Base-by-base conservation (phyloP, 1,140 invertebrate species). In the Zaprionus gabonicus region DNA sequence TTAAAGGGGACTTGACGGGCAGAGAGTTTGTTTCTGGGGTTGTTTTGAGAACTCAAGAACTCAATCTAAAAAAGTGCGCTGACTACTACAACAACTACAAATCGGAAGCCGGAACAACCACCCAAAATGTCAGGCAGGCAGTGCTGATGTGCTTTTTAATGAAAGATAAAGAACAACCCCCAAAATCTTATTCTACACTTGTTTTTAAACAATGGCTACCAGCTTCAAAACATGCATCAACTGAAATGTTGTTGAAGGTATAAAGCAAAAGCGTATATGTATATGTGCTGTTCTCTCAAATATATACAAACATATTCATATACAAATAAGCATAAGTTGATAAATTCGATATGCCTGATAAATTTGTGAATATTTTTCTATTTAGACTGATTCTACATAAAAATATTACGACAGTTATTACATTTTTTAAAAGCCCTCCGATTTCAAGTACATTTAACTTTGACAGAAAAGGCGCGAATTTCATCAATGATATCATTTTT, bases 151-250 rank as follows among this genome's bases (percentile, higher is more conserved):
- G 49, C 72, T 58, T 79, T 79, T 79, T 65, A 59, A 78, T 70
- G 56, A 68, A 57, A 65, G 49, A 71, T 41, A 51, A 67, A 76
- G 51, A 79, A 55, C 79, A 76, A 81, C 79, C 79, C 78, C 68
- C 67, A 62, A 79, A 76, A 49, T 71, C 36, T 65, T 71, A 12
- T 60, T 34, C 62, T 68, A 72, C 69, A 69, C 59, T 65, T 80
- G 58, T 27, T 75, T 78, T 79, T 79, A 76, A 75, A 81, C 79
- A 79, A 81, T 81, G 79, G 79, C 79, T 46, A 68, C 75, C 72
- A 63, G 76, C 71, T 76, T 81, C 49, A 49, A 65, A 67, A 55
- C 49, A 55, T 49, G 23, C 53, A 75, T 53, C 38, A 62, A 66
- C 36, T 27, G 10, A 69, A 36, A 46, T 58, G 36, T 25, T 13